These are phyloP conservation scores for Rallus limicola DNA, from an alignment of 2,113 vertebrate species.

Conservation along the genomic window DNA sequence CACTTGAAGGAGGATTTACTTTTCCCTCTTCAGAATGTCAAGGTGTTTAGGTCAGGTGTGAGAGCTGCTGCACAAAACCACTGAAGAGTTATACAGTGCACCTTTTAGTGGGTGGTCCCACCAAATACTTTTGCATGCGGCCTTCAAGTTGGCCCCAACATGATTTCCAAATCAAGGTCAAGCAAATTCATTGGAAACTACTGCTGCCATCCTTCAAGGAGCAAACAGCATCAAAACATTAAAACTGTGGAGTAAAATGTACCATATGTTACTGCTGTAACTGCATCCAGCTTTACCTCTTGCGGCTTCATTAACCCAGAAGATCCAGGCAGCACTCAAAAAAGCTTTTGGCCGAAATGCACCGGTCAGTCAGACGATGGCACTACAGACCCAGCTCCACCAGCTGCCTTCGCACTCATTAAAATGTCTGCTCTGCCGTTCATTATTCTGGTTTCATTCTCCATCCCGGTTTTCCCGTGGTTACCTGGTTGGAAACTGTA, in stretches of 20 bases:
- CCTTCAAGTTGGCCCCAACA: not conserved
- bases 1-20: not conserved
- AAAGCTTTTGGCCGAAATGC: not conserved
- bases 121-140: not conserved
- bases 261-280: conserved; percentile 29
- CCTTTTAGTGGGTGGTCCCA: conserved; percentile 8
- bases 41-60: conserved; percentile 5
- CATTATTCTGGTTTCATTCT: conserved; percentile 77
- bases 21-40: not conserved
- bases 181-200: conserved; percentile 19
- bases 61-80: not conserved
- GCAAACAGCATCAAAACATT: conserved; percentile 39
- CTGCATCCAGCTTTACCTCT: not conserved
- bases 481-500: conserved; percentile 84
- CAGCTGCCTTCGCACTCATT: not conserved
- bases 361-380: conserved; percentile 57
- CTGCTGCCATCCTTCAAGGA: conserved; percentile 23
- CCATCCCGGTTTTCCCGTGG: conserved; percentile 72
- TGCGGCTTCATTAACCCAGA: not conserved
- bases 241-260: conserved; percentile 41
- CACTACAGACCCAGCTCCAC: conserved; percentile 48
- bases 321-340: rapidly evolving
- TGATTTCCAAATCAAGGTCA: conserved; percentile 50
- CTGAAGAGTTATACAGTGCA: not conserved
- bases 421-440: conserved; percentile 44